Evolutionary conservation across 2,113 vertebrate species (phyloP).

Genomic region (Casuarius casuarius): DNA sequence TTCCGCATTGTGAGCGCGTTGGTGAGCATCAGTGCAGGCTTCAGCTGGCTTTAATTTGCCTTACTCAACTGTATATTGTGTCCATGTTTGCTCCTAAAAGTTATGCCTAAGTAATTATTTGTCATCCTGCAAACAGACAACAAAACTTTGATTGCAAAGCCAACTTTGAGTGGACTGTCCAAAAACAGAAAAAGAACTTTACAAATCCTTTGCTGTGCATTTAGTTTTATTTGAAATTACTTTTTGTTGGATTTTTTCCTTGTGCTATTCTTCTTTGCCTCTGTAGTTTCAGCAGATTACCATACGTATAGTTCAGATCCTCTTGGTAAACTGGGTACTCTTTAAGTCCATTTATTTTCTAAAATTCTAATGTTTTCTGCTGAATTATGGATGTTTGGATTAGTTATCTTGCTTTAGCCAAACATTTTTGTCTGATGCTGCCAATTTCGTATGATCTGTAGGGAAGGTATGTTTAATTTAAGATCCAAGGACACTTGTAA

Average conservation of each 20-base stretch:
- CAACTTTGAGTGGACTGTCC: not conserved
- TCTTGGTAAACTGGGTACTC: not conserved
- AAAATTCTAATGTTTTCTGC: not conserved
- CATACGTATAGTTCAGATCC: not conserved
- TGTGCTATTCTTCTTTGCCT: not conserved
- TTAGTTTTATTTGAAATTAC: not conserved
- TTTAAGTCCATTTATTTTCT: not conserved
- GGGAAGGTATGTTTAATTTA: not conserved
- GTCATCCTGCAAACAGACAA: not conserved
- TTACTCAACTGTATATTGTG: not conserved
- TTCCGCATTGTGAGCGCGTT: not conserved
- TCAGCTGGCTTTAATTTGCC: constrained; percentile 10
- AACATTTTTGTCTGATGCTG: not conserved
- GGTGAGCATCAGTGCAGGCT: not conserved
- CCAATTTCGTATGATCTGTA: not conserved
- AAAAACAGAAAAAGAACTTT: not conserved
- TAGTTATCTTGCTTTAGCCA: not conserved
- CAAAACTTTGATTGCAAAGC: not conserved
- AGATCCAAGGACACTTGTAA: not conserved
- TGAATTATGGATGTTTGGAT: not conserved
- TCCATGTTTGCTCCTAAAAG: not conserved
- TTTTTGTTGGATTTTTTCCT: not conserved
- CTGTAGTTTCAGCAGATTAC: not conserved
- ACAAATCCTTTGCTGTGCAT: not conserved
- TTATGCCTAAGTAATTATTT: not conserved